phyloP scores from a whole-genome alignment of 1,140 invertebrate genomes.

The Solen grandis region DNA sequence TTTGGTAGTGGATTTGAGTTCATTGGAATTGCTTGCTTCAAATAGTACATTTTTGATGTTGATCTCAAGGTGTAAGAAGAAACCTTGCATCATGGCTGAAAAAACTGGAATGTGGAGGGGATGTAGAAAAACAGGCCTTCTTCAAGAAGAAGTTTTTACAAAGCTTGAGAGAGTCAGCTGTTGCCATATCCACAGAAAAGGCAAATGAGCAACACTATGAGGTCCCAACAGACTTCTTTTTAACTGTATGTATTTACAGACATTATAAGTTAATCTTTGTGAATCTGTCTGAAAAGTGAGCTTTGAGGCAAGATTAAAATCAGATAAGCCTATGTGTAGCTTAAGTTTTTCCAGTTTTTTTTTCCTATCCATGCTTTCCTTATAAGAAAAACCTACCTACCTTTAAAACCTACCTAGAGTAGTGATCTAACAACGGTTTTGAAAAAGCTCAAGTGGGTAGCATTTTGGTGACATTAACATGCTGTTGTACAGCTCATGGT shows the following conservation, averaged over 20 bases:
- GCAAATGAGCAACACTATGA: slow-evolving; percentile 79
- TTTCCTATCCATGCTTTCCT: not conserved
- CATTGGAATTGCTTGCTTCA: no score
- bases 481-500: not conserved
- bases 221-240: slow-evolving; percentile 76
- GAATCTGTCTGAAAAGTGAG: no score
- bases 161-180: slow-evolving; percentile 63
- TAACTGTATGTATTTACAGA: slow-evolving; percentile 66
- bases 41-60: slow-evolving; percentile 3
- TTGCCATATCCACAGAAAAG: slow-evolving; percentile 75
- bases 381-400: not conserved
- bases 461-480: not conserved
- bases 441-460: not conserved
- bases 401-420: not conserved
- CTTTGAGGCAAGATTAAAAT: no score
- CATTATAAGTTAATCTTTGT: not conserved
- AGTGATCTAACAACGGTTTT: not conserved
- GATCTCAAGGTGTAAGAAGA: slow-evolving; percentile 64
- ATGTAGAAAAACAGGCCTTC: slow-evolving; percentile 71
- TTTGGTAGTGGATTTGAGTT: no score
- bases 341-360: not conserved
- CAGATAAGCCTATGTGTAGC: no score
- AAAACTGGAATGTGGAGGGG: slow-evolving; percentile 73
- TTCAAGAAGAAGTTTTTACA: slow-evolving; percentile 73
- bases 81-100: slow-evolving; percentile 68